phyloP scores from a whole-genome alignment of 1,140 invertebrate species.

The Drosophila kurseongensis region DNA sequence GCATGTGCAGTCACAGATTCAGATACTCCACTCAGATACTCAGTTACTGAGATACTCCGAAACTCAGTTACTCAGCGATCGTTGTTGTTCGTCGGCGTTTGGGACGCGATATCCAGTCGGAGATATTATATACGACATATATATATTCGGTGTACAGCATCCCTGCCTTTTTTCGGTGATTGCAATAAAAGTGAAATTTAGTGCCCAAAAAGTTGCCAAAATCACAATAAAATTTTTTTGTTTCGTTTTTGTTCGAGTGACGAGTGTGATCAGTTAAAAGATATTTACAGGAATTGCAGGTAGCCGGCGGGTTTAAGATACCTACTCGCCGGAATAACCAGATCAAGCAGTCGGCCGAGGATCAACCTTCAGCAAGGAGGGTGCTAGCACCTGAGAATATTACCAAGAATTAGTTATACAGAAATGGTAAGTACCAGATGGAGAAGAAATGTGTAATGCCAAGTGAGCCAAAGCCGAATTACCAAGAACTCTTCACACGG shows the following conservation, averaged over 20 bases:
- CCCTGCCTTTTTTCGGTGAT: slow-evolving; percentile 3
- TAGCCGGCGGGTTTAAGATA: slow-evolving; percentile 6
- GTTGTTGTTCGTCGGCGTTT: slow-evolving; percentile 33
- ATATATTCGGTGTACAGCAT: slow-evolving; percentile 8
- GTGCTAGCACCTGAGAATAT: slow-evolving; percentile 24
- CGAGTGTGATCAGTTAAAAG: slow-evolving; percentile 15
- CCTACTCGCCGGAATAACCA: not conserved
- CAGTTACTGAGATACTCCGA: no score
- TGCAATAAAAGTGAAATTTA: slow-evolving; percentile 33
- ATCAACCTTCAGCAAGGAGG: not conserved
- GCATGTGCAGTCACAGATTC: slow-evolving; percentile 72
- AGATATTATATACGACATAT: slow-evolving; percentile 7
- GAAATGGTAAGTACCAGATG: slow-evolving; percentile 42
- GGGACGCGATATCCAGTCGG: slow-evolving; percentile 10
- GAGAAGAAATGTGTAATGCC: slow-evolving; percentile 29
- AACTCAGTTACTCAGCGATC: slow-evolving; percentile 13
- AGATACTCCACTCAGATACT: not conserved
- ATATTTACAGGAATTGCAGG: slow-evolving; percentile 30
- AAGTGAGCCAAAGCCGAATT: slow-evolving; percentile 6
- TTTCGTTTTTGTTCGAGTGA: slow-evolving; percentile 53
- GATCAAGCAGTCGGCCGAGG: slow-evolving; percentile 1
- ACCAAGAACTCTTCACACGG: slow-evolving; percentile 24
- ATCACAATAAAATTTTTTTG: slow-evolving; percentile 29
- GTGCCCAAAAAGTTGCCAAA: slow-evolving; percentile 12
- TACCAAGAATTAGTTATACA: slow-evolving; percentile 37